Conservation (phyloP, 2,797 vertebrate genomes). For the Trichosurus vulpecula region DNA sequence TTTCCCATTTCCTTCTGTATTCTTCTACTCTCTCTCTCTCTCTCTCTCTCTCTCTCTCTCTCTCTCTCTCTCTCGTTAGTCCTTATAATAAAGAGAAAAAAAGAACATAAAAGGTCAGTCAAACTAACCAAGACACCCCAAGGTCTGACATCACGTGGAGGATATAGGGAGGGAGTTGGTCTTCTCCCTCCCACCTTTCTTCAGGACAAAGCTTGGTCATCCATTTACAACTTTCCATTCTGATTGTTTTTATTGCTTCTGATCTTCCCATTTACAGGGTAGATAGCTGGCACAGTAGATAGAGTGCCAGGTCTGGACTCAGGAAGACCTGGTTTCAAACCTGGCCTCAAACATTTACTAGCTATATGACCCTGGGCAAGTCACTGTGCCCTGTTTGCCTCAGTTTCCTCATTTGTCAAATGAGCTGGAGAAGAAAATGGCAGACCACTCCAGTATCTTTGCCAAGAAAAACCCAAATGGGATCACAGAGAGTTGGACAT, state of each 20-base stretch:
- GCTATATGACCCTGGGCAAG: neutral
- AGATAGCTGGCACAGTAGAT: too few relatives aligned
- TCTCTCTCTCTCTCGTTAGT: slow-evolving; percentile 48
- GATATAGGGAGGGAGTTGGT: neutral
- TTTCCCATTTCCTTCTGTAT: slow-evolving; percentile 51
- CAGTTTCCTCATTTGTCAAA: neutral
- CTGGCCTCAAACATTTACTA: neutral
- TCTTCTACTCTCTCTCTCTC: too few relatives aligned
- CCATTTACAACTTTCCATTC: neutral
- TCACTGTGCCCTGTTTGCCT: neutral
- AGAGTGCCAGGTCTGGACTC: too few relatives aligned
- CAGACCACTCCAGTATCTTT: too few relatives aligned
- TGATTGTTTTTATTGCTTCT: too few relatives aligned
- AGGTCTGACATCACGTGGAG: neutral
- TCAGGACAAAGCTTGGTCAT: neutral
- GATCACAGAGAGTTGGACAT: neutral
- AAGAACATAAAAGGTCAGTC: neutral
- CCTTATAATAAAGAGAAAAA: neutral
- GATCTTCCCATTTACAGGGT: too few relatives aligned
- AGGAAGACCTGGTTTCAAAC: too few relatives aligned
- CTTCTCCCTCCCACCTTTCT: neutral
- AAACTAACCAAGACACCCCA: neutral
- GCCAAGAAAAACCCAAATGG: too few relatives aligned
- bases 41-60: too few relatives aligned
- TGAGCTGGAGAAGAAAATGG: neutral